Evolutionary conservation across 2,888 invertebrate species (phyloP), one percentile per base, ranked within the genome.

Genomic region (Mayetiola destructor): DNA sequence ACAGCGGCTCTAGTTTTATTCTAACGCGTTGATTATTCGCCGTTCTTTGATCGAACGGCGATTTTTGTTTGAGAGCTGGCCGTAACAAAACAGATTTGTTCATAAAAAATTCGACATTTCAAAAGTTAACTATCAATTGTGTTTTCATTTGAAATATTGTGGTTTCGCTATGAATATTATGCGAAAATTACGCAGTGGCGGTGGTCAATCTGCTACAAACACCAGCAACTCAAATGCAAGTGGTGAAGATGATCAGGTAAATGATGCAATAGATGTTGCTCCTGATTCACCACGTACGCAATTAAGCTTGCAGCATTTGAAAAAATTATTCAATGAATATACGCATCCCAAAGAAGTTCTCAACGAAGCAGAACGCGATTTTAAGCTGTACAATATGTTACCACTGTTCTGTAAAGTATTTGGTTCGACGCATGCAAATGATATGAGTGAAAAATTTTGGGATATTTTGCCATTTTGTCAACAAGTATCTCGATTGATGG

Each of bases 361-460:
- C 14, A 79, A 81, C 40, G 89, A 90, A 61, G 76, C 80, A 57
- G 91, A 92, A 70, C 81, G 85, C 66, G 94, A 96, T 74, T 88
- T 88, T 67, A 92, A 93, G 72, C 78, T 97, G 14, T 95, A 95
- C 74, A 93, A 92, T 71, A 94, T 99, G 92, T 77, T 99, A 68
- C 97, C 97, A 57, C 77, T 97, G 37, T 97, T 97, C 76, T 95
- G 94, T 76, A 96, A 95, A 82, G 92, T 94, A 56, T 95, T 95
- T 75, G 90, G 91, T 62, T 82, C 88, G 62, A 88, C 90, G 69
- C 90, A 93, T 59, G 84, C 92, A n/a, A 84, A 85, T 67, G 95
- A 96, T 68, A 91, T 97, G 88, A 89, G 88, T 69, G 93, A 93
- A 69, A 94, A 95, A 72, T 97, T 97, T 75, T 90, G 92, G 80